Percentiles rank a stretch among this genome's conserved stretches.
Conservation (phyloP, 53 echinoderm and acorn worm genomes). For the Holothuria leucospilota region DNA sequence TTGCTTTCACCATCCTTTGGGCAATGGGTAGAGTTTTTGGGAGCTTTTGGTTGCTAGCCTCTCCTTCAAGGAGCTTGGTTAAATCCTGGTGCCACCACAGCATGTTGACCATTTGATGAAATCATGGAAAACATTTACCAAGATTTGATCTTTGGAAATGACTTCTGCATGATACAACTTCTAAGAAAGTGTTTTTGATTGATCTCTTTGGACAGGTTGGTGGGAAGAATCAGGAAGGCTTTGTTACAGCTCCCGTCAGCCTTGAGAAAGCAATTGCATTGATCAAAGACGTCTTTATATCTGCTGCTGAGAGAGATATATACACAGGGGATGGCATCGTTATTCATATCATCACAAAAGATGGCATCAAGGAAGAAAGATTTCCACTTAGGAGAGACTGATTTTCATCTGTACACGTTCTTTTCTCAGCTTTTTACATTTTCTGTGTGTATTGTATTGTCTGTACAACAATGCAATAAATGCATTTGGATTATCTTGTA, state of each 20-base stretch:
- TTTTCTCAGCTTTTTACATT: no score
- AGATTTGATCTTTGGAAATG: no score
- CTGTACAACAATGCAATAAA: no score
- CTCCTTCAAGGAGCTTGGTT: no score
- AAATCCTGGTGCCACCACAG: not conserved
- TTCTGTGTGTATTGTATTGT: no score
- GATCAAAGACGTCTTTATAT: conserved; percentile 98
- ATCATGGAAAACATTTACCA: not conserved
- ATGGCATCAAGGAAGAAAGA: conserved; percentile 83
- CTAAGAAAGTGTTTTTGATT: not conserved
- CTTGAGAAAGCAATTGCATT: conserved; percentile 87
- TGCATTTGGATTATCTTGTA: no score
- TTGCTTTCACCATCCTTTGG: no score
- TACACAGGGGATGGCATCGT: conserved; percentile 97
- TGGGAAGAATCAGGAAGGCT: conserved; percentile 94
- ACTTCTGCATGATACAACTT: no score
- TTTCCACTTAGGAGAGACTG: conserved; percentile 99
- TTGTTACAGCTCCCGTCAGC: conserved; percentile 64
- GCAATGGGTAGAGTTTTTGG: no score
- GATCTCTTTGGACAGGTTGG: conserved; percentile 73
- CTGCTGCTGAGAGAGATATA: conserved; percentile 98
- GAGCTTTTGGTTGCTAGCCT: no score
- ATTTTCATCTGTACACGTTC: not conserved
- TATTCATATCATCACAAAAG: conserved; percentile 87
- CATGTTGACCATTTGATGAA: not conserved